Evolutionary conservation across 92 coral and sea anemone genomes (phyloP).

Genomic region (Pocillopora meandrina): DNA sequence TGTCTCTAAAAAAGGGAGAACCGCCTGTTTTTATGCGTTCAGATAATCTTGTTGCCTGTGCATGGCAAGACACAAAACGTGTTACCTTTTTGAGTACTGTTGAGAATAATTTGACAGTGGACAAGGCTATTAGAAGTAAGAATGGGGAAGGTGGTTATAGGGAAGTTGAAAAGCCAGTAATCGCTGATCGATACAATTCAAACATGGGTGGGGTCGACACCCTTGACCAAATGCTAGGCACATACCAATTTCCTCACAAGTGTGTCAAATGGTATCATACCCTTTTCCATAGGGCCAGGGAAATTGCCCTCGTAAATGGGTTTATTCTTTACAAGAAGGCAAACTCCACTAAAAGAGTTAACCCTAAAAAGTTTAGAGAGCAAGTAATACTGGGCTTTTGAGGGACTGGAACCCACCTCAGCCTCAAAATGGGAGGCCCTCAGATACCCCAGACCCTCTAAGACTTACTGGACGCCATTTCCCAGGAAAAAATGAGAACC

Average conservation of each 20-base stretch:
- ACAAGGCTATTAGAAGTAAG: slow-evolving; percentile 54
- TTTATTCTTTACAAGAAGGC: slow-evolving; percentile 64
- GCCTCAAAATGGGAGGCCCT: slow-evolving; percentile 16
- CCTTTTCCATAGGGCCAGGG: slow-evolving; percentile 53
- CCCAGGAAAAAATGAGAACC: slow-evolving; percentile 45
- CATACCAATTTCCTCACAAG: slow-evolving; percentile 64
- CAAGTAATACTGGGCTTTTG: slow-evolving; percentile 31
- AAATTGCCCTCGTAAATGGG: slow-evolving; percentile 76
- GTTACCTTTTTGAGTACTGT: slow-evolving; percentile 50
- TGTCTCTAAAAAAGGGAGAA: slow-evolving; percentile 47
- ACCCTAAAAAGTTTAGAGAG: too few species aligned
- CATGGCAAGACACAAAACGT: slow-evolving; percentile 72
- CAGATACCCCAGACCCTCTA: slow-evolving; percentile 44
- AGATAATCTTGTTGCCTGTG: slow-evolving; percentile 64
- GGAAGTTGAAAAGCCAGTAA: slow-evolving; percentile 53
- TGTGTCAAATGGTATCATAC: slow-evolving; percentile 69
- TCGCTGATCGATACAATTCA: slow-evolving; percentile 54
- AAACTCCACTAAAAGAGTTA: not conserved
- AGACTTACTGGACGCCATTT: slow-evolving; percentile 42
- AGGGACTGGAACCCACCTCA: slow-evolving; percentile 7
- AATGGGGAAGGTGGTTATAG: slow-evolving; percentile 35
- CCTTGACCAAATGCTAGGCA: slow-evolving; percentile 58
- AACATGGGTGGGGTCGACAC: slow-evolving; percentile 74
- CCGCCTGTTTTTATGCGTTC: slow-evolving; percentile 62
- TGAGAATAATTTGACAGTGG: slow-evolving; percentile 56